These are phyloP conservation scores for Urocolius indicus DNA, from an alignment of 2,113 vertebrate species.

Conservation along the genomic window DNA sequence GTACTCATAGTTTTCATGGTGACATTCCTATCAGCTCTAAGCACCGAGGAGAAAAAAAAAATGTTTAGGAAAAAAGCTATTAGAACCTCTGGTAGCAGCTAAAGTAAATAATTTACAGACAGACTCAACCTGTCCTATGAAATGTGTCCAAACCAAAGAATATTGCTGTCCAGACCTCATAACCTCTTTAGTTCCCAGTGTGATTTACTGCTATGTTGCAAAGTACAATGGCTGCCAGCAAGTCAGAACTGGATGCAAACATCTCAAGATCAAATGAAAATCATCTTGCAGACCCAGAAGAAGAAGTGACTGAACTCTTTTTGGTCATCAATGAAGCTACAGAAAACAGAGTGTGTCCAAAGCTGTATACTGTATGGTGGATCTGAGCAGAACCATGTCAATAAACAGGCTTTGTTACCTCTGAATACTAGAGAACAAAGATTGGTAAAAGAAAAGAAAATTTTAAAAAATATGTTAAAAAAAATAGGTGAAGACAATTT, in stretches of 20 bases:
- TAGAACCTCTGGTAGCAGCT: background rate
- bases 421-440: background rate
- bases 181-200: background rate
- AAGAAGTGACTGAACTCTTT: background rate
- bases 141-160: background rate
- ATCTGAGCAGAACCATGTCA: background rate
- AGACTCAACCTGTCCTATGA: background rate
- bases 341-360: background rate
- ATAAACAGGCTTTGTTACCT: background rate
- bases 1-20: background rate
- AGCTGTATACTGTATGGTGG: background rate
- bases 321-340: background rate
- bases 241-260: background rate
- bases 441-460: accelerated
- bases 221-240: background rate
- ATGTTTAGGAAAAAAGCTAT: background rate
- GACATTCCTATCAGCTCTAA: background rate
- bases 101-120: background rate
- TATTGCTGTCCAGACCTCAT: background rate
- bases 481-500: background rate
- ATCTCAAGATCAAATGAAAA: background rate
- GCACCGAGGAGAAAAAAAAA: background rate
- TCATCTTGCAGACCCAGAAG: background rate
- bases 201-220: background rate
- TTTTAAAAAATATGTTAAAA: no score